A percentile compares a stretch with the other conserved stretches of the same genome.
These are phyloP conservation scores for Pangasius sanitwongsei DNA, from an alignment of 2,797 vertebrate genomes.

Conservation along the genomic window DNA sequence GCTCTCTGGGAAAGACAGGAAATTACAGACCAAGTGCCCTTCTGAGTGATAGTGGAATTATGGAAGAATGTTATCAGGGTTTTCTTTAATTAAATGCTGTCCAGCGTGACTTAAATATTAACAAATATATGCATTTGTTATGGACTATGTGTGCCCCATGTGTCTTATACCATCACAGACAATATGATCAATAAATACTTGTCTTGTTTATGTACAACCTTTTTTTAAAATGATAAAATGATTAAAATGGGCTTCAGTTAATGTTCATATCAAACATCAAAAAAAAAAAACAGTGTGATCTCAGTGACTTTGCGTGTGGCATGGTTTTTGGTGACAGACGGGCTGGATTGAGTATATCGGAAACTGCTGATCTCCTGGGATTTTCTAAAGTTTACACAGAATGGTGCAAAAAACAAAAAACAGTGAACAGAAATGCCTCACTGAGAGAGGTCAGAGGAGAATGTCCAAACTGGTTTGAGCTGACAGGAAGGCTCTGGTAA, in stretches of 20 bases:
- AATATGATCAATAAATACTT: neutral
- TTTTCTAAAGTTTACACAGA: neutral
- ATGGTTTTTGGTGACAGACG: neutral
- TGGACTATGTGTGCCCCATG: neutral
- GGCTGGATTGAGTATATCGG: neutral
- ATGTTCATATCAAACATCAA: neutral
- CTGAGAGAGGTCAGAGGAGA: neutral
- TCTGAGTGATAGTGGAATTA: constrained; percentile 77
- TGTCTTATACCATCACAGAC: neutral
- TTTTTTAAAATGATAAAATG: neutral
- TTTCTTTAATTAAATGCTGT: constrained; percentile 75
- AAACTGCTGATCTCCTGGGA: neutral
- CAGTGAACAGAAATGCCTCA: neutral
- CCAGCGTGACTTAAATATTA: constrained; percentile 36
- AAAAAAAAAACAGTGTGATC: neutral
- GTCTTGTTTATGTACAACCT: neutral
- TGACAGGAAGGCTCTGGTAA: neutral
- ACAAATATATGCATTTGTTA: constrained; percentile 26
- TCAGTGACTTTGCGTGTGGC: neutral
- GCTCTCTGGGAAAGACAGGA: constrained; percentile 76
- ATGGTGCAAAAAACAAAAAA: neutral
- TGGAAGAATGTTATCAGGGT: constrained; percentile 67
- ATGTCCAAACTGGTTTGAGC: neutral
- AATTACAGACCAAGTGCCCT: constrained; percentile 79
- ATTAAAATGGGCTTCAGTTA: neutral